A percentile compares a stretch with the other conserved stretches of the same genome.
phyloP scores from a whole-genome alignment of 37 sponge, comb jelly and placozoan species.

The Eunapius fragilis region DNA sequence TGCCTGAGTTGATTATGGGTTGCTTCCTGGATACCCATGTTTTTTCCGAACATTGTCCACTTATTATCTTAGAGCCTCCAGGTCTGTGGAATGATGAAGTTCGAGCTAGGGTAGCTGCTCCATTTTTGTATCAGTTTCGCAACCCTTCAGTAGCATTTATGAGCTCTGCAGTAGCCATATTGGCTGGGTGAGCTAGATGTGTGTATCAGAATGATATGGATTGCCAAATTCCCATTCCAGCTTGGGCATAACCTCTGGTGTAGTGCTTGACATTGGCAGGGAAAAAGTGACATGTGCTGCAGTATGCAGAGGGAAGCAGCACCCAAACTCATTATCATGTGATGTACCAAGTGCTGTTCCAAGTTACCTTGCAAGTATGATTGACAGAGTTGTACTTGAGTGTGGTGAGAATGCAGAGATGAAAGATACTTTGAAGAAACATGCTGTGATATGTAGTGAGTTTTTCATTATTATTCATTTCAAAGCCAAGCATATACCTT shows the following conservation, averaged over 20 bases:
- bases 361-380: not conserved
- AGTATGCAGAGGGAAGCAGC: slow-evolving; percentile 4
- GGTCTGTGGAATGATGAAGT: slow-evolving; percentile 16
- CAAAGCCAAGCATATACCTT: not conserved
- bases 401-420: not conserved
- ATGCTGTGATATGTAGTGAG: not conserved
- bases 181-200: slow-evolving; percentile 8
- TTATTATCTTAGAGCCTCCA: slow-evolving; percentile 22
- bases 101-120: not conserved
- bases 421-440: not conserved
- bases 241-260: slow-evolving; percentile 10
- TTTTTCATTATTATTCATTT: not conserved
- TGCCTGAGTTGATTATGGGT: slow-evolving; percentile 18
- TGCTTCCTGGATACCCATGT: slow-evolving; percentile 9
- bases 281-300: slow-evolving; percentile 21
- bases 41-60: slow-evolving; percentile 8
- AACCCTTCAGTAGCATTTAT: slow-evolving; percentile 7
- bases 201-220: not conserved
- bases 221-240: not conserved
- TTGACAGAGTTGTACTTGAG: not conserved
- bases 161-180: slow-evolving; percentile 27
- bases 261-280: slow-evolving; percentile 26
- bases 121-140: slow-evolving; percentile 12
- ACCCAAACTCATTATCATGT: not conserved
- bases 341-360: not conserved